phyloP scores from a whole-genome alignment of 2,888 invertebrate genomes.

The Ectemnius lituratus region DNA sequence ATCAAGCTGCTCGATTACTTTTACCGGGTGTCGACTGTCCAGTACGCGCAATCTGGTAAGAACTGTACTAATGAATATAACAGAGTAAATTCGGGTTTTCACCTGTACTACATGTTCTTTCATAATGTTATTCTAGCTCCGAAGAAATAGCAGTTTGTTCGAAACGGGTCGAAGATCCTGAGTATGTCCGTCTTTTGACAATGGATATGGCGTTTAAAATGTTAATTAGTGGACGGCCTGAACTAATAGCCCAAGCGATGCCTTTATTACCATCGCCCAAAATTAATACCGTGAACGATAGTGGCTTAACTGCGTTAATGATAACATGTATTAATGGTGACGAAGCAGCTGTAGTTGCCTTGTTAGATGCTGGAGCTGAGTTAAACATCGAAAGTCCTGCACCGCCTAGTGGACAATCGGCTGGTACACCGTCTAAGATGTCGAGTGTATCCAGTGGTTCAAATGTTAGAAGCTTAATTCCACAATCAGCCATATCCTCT shows the following conservation, averaged over 20 bases:
- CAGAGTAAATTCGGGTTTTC: neutral
- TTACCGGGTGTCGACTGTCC: conserved; percentile 95
- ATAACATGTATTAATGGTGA: conserved; percentile 89
- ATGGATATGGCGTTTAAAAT: conserved; percentile 89
- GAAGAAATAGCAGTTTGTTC: conserved; percentile 80
- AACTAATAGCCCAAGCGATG: conserved; percentile 88
- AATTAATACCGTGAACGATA: conserved; percentile 88
- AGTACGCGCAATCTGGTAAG: conserved; percentile 85
- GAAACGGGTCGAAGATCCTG: conserved; percentile 77
- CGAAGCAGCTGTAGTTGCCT: conserved; percentile 84
- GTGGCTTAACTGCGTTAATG: conserved; percentile 91
- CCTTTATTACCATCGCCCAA: conserved; percentile 86
- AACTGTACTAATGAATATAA: neutral
- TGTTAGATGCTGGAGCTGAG: conserved; percentile 90
- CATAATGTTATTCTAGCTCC: conserved; percentile 72
- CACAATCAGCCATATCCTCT: conserved; percentile 65
- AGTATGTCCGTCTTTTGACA: conserved; percentile 84
- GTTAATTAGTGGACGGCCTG: conserved; percentile 88
- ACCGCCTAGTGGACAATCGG: conserved; percentile 59
- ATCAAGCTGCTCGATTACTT: conserved; percentile 91
- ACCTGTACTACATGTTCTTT: neutral
- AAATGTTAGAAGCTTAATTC: conserved; percentile 51
- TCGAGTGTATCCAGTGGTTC: conserved; percentile 50
- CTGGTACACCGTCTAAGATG: conserved; percentile 63
- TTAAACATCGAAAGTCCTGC: conserved; percentile 89